Conservation (phyloP, 2,113 vertebrate species). For the Pantherophis guttatus region DNA sequence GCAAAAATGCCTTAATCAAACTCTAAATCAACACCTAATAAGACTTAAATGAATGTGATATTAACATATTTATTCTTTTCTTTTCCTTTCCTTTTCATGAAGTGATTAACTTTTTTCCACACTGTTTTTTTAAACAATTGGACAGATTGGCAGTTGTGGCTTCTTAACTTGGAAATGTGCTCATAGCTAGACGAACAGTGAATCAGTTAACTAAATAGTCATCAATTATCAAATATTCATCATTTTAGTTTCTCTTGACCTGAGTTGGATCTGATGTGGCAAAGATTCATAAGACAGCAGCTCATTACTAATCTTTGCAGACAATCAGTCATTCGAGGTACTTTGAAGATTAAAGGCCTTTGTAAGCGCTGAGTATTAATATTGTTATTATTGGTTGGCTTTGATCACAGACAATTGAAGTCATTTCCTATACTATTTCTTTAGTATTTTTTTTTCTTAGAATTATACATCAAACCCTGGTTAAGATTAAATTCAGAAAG, state of each 20-base stretch:
- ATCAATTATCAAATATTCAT: constrained; percentile 16
- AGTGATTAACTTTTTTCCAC: constrained; percentile 23
- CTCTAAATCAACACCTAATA: constrained; percentile 28
- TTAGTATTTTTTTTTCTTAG: background rate
- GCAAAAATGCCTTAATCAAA: constrained; percentile 29
- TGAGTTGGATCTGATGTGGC: constrained; percentile 34
- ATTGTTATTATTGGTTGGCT: constrained; percentile 41
- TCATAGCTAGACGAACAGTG: constrained; percentile 17
- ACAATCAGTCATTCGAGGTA: constrained; percentile 36
- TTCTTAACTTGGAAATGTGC: constrained; percentile 19
- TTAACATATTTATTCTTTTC: background rate
- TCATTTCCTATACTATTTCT: constrained; percentile 49
- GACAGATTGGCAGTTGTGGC: background rate
- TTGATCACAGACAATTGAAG: constrained; percentile 47
- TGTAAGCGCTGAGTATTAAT: constrained; percentile 25
- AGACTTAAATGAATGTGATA: background rate
- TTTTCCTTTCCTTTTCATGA: constrained; percentile 15
- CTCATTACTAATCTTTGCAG: constrained; percentile 8
- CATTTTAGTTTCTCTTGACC: constrained; percentile 45
- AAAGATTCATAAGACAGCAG: constrained; percentile 22
- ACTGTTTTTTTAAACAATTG: background rate
- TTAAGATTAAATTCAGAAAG: constrained; percentile 63
- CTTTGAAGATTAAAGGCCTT: constrained; percentile 37
- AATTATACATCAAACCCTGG: constrained; percentile 42
- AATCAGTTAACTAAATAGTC: constrained; percentile 17